Base-by-base conservation (phyloP, 2,113 vertebrate genomes). In the Tretioscincus oriximinensis region DNA sequence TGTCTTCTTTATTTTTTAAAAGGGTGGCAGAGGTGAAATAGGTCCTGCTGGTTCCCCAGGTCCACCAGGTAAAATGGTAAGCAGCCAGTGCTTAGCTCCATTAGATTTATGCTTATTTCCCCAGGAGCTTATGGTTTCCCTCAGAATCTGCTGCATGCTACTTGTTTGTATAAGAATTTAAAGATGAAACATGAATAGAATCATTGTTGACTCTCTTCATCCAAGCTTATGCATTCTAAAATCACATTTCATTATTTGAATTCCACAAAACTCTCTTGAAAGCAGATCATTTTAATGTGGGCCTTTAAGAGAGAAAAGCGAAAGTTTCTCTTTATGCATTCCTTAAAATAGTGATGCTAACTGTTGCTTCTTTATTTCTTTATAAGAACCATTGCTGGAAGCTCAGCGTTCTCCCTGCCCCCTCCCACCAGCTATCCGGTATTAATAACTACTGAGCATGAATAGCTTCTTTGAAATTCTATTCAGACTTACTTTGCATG, bases 61-160 rank as follows among this genome's bases (percentile, higher is more conserved):
- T 26, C 93, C 95, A 81, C 95, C 93, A 87, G 98, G 98, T 76
- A 95, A 95, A 91, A 95, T 90, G 95, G 98, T 99, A 94, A 96
- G 97, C 94, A 54, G 28, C 41, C 73, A 26, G 28, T 41, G 76
- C 84, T 45, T 2, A n/a, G 47, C 67, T 70, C 81, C 45, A 66
- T 11, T 28, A 10, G 16, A 18, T 58, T 84, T 16, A 2, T 78
- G 24, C 81, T 86, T 81, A 51, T 67, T 76, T 90, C 82, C 78
- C 24, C 75, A 78, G 67, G n/a, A 76, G 2, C 68, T 63, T 84
- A 4, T 51, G 47, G 74, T 66, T 83, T 85, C 76, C 29, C 8
- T 63, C 85, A 86, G 70, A 84, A 24, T 41, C 29, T 21, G 35
- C 47, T 72, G 9, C 60, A 54, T 74, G 1, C 29, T 31, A 28